Evolutionary conservation across 2,797 vertebrate genomes (phyloP), one percentile per base, ranked within the genome.

Genomic region (Phalanger gymnotis): DNA sequence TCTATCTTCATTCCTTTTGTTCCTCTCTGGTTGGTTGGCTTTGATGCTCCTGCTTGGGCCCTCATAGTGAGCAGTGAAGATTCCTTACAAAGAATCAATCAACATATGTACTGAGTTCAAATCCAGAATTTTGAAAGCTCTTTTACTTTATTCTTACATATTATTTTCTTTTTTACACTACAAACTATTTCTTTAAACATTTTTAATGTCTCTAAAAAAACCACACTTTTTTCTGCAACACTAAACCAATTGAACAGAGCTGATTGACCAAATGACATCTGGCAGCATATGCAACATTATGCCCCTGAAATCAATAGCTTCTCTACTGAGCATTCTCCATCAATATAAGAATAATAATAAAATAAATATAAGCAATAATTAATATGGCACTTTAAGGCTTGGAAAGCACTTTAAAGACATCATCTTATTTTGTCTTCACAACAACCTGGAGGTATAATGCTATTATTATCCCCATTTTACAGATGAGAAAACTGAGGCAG

Each of bases 1-100:
- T 61, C 93, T 90, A 22, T 90, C 30, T 90, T 81, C 53, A 57
- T 54, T 9, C 90, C 12, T 4, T 30, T 93, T 93, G 51, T 94
- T 89, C n/a, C 34, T 95, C 87, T 54, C 53, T 92, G 57, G 40
- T 89, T 90, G 58, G 27, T 51, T 94, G 93, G 22, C 91, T 95
- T 30, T 54, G 12, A 73, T 54, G 31, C 4, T 73, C 19, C 12
- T n/a, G 7, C 7, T 27, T 25, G 40, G 73, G 40, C 40, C 40
- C 40, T 47, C 9, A 47, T 27, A 81, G 22, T 47, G 40, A 27
- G 40, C 47, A 81, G 40, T 81, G 22, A 81, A 81, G 66, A 73
- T 73, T 66, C 66, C 66, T 40, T 73, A 22, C 40, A 22, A 81
- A 81, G 73, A 47, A 47, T 47, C 22, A 47, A 47, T 22, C 22